Evolutionary conservation across 2,888 invertebrate species (phyloP), one percentile per base, ranked within the genome.

Genomic region (Hemicrepidius hirtus): DNA sequence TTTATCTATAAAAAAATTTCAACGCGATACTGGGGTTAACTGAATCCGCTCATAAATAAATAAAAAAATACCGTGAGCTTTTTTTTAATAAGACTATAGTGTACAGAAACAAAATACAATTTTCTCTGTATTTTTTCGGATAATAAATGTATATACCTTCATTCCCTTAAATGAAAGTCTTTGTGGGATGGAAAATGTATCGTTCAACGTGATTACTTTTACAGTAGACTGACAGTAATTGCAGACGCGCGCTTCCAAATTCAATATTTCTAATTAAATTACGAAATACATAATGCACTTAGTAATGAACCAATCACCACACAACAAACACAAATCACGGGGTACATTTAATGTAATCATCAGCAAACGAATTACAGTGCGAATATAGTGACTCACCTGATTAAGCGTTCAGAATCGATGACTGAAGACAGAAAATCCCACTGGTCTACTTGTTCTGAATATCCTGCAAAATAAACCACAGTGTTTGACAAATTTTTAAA

Each of bases 321-420:
- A 78, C 73, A 77, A 80, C 79, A 79, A 80, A 80, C 79, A 77
- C 76, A 79, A 79, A 80, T 80, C 80, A 78, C 73, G 74, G 76
- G 73, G 74, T 76, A 78, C 78, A 78, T 81, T 80, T 79, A 79
- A 79, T 76, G 74, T 77, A 78, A 78, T 80, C 79, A 78, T 74
- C 73, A 71, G 75, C 75, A 76, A 79, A 75, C 77, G 78, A 80
- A 80, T 81, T 81, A 79, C 77, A 67, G 75, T 74, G 75, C 75
- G 73, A 73, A 76, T 77, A 73, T 74, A 78, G 75, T 77, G 74
- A 79, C 77, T 78, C 81, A 81, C 78, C 76, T 77, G 75, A 73
- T 68, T 70, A 75, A 68, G 64, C 68, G 57, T 69, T 32, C 24
- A 24, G 60, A 49, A 63, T 55, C 55, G 41, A 46, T 35, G 35